Conservation (phyloP, 1,140 invertebrate genomes). For the Drosophila kohkoa region DNA sequence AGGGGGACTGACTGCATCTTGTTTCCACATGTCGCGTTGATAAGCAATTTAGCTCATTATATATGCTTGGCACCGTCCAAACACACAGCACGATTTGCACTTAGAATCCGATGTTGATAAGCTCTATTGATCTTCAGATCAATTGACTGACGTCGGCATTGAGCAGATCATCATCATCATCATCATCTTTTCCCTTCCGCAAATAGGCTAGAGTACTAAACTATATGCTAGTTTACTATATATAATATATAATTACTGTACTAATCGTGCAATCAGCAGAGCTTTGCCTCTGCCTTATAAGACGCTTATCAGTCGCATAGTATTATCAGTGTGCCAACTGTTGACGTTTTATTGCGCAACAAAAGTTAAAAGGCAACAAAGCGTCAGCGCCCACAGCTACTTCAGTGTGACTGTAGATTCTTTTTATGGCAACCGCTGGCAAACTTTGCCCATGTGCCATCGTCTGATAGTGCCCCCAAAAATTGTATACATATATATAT, state of each 20-base stretch:
- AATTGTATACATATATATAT: not conserved
- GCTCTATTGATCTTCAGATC: constrained; percentile 47
- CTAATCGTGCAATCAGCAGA: constrained; percentile 7
- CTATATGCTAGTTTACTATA: not conserved
- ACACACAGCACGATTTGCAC: not conserved
- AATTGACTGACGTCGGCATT: constrained; percentile 21
- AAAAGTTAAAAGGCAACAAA: constrained; percentile 17
- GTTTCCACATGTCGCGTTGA: constrained; percentile 35
- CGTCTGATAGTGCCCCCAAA: constrained; percentile 26
- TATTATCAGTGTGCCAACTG: constrained; percentile 41
- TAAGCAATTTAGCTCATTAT: constrained; percentile 65
- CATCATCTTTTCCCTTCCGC: constrained; percentile 12
- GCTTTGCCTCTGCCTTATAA: constrained; percentile 14
- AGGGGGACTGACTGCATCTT: constrained; percentile 22
- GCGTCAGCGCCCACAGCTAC: constrained; percentile 36
- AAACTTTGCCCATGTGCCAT: constrained; percentile 30
- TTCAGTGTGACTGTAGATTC: constrained; percentile 36
- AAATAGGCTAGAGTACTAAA: not conserved
- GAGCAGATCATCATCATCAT: constrained; percentile 5
- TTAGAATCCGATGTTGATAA: constrained; percentile 38
- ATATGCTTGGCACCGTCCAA: constrained; percentile 20
- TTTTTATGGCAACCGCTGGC: constrained; percentile 24
- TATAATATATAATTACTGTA: constrained; percentile 9
- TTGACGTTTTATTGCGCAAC: constrained; percentile 49
- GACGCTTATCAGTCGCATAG: constrained; percentile 37